Evolutionary conservation across 2,888 invertebrate genomes (phyloP), one percentile per base, ranked within the genome.

Genomic region (Leptopilina drosophilae): DNA sequence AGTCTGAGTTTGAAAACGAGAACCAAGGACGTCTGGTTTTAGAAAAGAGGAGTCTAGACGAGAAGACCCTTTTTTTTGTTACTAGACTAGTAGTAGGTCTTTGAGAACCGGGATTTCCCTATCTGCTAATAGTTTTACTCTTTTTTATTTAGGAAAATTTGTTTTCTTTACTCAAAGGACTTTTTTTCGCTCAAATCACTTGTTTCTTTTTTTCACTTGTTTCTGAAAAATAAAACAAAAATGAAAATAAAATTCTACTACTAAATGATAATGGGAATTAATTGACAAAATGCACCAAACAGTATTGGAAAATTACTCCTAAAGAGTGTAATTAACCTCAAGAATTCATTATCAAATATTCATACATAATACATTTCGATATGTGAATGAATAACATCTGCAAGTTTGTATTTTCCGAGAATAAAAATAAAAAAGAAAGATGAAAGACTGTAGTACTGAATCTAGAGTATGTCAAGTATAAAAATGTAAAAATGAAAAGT

Each of bases 41-140:
- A 33, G 40, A 73, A 53, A 56, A 73, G 73, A 73, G 42, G 73
- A 56, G 73, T 73, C 73, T 73, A 73, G 73, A 73, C 56, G 53
- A 73, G 11, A 67, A n/a, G n/a, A 33, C 40, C 53, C 73, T 56
- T 73, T 73, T 67, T 69, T 73, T 62, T 62, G 62, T n/a, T 20
- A 73, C 33, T 73, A 73, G n/a, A 7, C 33, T 53, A 49, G 49
- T 49, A 49, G n/a, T 46, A 53, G 49, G 49, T 49, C 42, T 69
- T 53, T 69, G 7, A n/a, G 9, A 49, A 9, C 5, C 33, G 33
- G 64, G 26, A 26, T 64, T 64, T 64, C 12, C 40, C 20, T 26
- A 40, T 40, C 26, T 33, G 64, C 20, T 8, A 26, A 42, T 42
- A 5, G 33, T 33, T 5, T 33, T 33, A 33, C 5, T 33, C 20